Percentiles rank a stretch among this genome's conserved stretches.
These are phyloP conservation scores for Tor tambroides DNA, from an alignment of 2,113 vertebrate species.

Conservation along the genomic window DNA sequence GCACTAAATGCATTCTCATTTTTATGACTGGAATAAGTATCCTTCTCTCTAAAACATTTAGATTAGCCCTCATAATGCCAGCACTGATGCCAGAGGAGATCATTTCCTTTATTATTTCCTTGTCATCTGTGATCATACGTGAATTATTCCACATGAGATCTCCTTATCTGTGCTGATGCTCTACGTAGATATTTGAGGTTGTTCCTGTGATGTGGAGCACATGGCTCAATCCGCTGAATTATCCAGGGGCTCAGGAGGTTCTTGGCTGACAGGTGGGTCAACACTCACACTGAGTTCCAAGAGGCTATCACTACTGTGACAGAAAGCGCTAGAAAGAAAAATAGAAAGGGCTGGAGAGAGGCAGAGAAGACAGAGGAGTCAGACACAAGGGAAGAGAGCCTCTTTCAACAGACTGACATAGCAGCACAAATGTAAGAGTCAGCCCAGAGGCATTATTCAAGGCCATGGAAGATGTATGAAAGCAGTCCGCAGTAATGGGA, in stretches of 20 bases:
- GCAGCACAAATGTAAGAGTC: slow-evolving; percentile 6
- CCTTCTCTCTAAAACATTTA: not conserved
- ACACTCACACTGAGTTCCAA: slow-evolving; percentile 34
- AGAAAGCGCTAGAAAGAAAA: slow-evolving; percentile 20
- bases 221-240: slow-evolving; percentile 34
- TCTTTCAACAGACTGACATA: slow-evolving; percentile 29
- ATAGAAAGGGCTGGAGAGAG: not conserved
- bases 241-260: slow-evolving; percentile 31
- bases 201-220: slow-evolving; percentile 58
- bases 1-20: not conserved
- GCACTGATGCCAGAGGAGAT: not conserved
- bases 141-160: slow-evolving; percentile 1
- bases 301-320: slow-evolving; percentile 47
- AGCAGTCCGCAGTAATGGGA: not conserved
- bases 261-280: slow-evolving; percentile 49
- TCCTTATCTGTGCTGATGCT: not conserved
- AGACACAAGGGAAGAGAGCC: not conserved
- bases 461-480: not conserved
- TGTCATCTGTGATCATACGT: not conserved
- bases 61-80: not conserved
- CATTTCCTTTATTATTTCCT: not conserved
- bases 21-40: slow-evolving; percentile 7
- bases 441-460: slow-evolving; percentile 18
- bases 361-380: slow-evolving; percentile 1
- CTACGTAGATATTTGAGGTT: slow-evolving; percentile 3